Evolutionary conservation across 2,888 invertebrate species (phyloP), one percentile per base, ranked within the genome.

Genomic region (Eustalomyia histrio): DNA sequence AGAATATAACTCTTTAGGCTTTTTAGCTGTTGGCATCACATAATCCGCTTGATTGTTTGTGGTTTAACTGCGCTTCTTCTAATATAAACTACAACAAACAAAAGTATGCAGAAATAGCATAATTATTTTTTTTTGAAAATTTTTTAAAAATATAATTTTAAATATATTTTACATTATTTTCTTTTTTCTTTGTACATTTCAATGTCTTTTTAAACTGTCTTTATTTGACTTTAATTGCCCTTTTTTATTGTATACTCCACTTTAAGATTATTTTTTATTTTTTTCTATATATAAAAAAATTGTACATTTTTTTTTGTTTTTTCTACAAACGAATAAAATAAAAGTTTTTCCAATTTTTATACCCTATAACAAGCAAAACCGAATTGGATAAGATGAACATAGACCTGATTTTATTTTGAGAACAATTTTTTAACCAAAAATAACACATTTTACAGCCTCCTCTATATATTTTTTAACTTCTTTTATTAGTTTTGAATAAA

Each of bases 201-300:
- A 76, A 55, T 69, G 55, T 76, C 69, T 21, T 50, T 67, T 81
- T 65, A 55, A 67, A 69, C 55, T 76, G 65, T 78, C 65, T 74
- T 74, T 57, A 71, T 78, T 74, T 78, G 81, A 81, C 81, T 81
- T 81, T 81, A 81, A 81, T 81, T 76, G 76, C 33, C 76, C 73
- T 58, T 58, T n/a, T 58, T 69, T 35, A 55, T 55, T 55, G n/a
- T 24, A 14, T 55, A 24, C n/a, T 5, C 29, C 24, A 8, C 29
- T 24, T 24, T 55, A 3, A 43, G 5, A 2, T 43, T 43, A 14
- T 1, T 43, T 43, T 43, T 43, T 43, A 2, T 2, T 7, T 14
- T 14, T 43, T 43, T 12, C 14, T 43, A 5, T 43, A 14, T 43
- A 43, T 65, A 65, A 65, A n/a, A n/a, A n/a, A 65, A 65, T 21